Conservation (phyloP, 2,113 vertebrate genomes). For the Seriola rivoliana region DNA sequence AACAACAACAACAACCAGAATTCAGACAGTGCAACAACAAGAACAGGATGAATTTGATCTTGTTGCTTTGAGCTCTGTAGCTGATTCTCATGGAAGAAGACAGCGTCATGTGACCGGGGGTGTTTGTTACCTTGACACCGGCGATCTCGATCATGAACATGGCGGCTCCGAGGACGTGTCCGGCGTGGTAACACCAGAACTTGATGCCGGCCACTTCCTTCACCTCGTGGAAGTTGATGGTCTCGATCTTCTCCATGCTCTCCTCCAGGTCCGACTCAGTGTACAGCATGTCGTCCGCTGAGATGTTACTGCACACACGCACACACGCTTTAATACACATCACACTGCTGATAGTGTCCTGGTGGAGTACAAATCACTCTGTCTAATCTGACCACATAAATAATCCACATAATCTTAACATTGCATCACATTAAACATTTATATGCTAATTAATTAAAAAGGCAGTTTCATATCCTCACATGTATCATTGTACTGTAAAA, state of each 20-base stretch:
- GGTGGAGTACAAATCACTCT: too few relatives aligned
- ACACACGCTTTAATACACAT: background rate
- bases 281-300: constrained; percentile 97
- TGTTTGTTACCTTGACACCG: constrained; percentile 90
- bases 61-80: background rate
- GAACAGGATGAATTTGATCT: too few relatives aligned
- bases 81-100: too few relatives aligned
- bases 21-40: too few relatives aligned
- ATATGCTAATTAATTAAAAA: too few relatives aligned
- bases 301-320: constrained; percentile 90
- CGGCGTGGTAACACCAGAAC: constrained; percentile 97
- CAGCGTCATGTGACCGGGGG: background rate
- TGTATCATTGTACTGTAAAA: too few relatives aligned
- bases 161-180: constrained; percentile 95
- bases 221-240: constrained; percentile 98
- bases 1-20: too few relatives aligned
- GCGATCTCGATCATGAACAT: constrained; percentile 99
- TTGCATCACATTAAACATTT: too few relatives aligned
- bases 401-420: too few relatives aligned
- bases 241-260: constrained; percentile 99
- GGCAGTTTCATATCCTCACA: too few relatives aligned
- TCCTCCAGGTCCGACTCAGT: constrained; percentile 96
- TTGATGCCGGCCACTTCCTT: constrained; percentile 97
- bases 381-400: too few relatives aligned
- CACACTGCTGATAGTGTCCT: too few relatives aligned